Evolutionary conservation across 2,113 vertebrate species (phyloP).

Genomic region (Oryzias celebensis): DNA sequence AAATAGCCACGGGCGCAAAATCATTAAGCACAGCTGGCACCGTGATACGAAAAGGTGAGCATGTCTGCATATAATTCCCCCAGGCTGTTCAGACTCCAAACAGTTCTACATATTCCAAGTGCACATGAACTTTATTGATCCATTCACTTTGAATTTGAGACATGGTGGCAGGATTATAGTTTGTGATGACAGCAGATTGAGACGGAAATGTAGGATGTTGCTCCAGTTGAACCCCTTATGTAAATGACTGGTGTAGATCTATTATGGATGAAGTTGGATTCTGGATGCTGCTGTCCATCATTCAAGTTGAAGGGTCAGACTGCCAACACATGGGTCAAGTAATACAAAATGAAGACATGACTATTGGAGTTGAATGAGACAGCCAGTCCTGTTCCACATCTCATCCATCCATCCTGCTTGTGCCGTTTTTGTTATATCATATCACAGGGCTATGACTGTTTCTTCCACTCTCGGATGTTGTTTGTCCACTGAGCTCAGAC

Average conservation of each 20-base stretch:
- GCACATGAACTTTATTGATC: conserved; percentile 29
- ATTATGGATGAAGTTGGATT: conserved; percentile 46
- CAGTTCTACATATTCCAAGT: not conserved
- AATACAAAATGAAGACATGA: conserved; percentile 1
- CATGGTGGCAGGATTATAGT: conserved; percentile 9
- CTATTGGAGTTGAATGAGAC: not conserved
- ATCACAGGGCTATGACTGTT: conserved; percentile 18
- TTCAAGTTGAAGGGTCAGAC: conserved; percentile 14
- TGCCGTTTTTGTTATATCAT: conserved; percentile 41
- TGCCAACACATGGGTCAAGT: not conserved
- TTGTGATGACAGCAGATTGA: conserved; percentile 29
- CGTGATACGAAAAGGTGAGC: conserved; percentile 33
- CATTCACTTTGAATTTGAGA: conserved; percentile 23
- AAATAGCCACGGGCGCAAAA: conserved; percentile 58
- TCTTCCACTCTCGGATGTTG: conserved; percentile 14
- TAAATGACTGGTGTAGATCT: conserved; percentile 35
- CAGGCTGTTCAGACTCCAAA: conserved; percentile 8
- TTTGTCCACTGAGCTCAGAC: not conserved
- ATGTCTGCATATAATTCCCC: conserved; percentile 18
- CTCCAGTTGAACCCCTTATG: conserved; percentile 32
- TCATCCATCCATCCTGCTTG: conserved; percentile 1
- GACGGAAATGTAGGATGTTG: conserved; percentile 18
- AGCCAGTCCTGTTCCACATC: conserved; percentile 15
- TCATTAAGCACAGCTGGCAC: conserved; percentile 65
- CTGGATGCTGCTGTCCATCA: conserved; percentile 21